Base-by-base conservation (phyloP, 53 echinoderm and acorn worm species). In the Apostichopus leukothele region DNA sequence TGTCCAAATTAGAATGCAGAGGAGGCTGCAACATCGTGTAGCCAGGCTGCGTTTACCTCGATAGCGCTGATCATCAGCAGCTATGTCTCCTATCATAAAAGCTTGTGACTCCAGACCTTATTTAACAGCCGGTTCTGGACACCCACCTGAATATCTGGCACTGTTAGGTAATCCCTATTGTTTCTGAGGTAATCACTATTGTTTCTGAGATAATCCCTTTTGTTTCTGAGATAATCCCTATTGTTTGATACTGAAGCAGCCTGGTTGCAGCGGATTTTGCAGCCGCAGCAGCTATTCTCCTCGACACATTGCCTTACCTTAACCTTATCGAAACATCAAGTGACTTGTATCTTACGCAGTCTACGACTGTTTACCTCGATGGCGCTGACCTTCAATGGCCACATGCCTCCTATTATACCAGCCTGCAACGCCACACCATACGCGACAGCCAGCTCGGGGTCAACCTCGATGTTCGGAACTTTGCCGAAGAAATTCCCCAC, bases 301-400 rank as follows among this genome's bases (percentile, higher is more conserved):
- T 39, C 3, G 39, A 39, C 39, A 39, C 39, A 39, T 3, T 39
- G 39, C 39, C 2, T 39, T 4, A 7, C 26, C 8, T 85, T 4
- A 7, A 85, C n/a, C 66, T 39, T 39, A 39, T 39, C 3, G 39
- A 39, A 39, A 71, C 18, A 67, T 85, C 63, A 85, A 67, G 13
- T 67, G 4, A 85, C 67, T 6, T 85, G 26, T 11, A 85, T 50
- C 66, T 85, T 85, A 1, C 68, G 61, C 9, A 85, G 10, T 9
- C 50, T 85, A 14, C 51, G 85, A 20, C 60, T 88, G 78, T 91
- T 75, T 23, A 95, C 86, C 78, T 95, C 95, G 63, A 95, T 91
- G 50, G 95, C 95, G 89, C 95, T 95, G 84, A 95, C 95, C 80
- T 95, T 93, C 16, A 95, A 61, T 7, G 95, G 95, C 95, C 95